A percentile compares a stretch with the other conserved stretches of the same genome.
phyloP scores from a whole-genome alignment of 2,113 vertebrate genomes.

The Labeo rohita region DNA sequence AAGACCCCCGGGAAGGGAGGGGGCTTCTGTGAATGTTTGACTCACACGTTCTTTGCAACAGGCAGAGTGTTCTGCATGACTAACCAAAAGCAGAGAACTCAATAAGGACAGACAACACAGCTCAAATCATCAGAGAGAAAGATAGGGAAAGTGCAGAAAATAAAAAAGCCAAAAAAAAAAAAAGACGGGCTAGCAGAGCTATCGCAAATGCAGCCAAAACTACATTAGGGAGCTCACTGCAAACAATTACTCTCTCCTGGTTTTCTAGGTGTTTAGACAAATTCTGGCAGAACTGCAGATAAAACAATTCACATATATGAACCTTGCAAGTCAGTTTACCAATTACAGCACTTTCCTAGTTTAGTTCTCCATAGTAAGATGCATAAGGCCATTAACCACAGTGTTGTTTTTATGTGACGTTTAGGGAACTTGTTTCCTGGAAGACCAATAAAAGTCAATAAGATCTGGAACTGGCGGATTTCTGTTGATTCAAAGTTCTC shows the following conservation, averaged over 20 bases:
- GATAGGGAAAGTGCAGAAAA: not conserved
- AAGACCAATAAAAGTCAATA: slow-evolving; percentile 6
- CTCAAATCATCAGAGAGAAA: slow-evolving; percentile 53
- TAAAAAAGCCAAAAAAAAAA: not conserved
- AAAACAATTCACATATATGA: not conserved
- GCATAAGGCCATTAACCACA: not conserved
- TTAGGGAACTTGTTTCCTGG: slow-evolving; percentile 1
- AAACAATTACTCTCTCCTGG: not conserved
- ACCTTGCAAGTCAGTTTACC: not conserved
- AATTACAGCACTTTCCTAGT: not conserved
- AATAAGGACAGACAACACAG: slow-evolving; percentile 42
- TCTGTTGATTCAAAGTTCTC: not conserved
- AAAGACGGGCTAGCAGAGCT: not conserved
- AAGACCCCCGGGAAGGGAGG: slow-evolving; percentile 9
- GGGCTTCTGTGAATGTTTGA: slow-evolving; percentile 38
- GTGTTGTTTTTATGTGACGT: not conserved
- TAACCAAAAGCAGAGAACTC: slow-evolving; percentile 57
- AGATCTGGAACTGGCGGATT: not conserved
- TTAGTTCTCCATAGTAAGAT: not conserved
- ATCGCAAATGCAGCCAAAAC: not conserved
- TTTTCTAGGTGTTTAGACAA: not conserved
- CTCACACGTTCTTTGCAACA: slow-evolving; percentile 40
- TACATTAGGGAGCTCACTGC: not conserved
- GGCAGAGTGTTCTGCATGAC: slow-evolving; percentile 57
- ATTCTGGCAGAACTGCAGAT: not conserved